A percentile compares a stretch with the other conserved stretches of the same genome.
These are phyloP conservation scores for Zaprionus vittiger DNA, from an alignment of 1,140 invertebrate species.

Conservation along the genomic window DNA sequence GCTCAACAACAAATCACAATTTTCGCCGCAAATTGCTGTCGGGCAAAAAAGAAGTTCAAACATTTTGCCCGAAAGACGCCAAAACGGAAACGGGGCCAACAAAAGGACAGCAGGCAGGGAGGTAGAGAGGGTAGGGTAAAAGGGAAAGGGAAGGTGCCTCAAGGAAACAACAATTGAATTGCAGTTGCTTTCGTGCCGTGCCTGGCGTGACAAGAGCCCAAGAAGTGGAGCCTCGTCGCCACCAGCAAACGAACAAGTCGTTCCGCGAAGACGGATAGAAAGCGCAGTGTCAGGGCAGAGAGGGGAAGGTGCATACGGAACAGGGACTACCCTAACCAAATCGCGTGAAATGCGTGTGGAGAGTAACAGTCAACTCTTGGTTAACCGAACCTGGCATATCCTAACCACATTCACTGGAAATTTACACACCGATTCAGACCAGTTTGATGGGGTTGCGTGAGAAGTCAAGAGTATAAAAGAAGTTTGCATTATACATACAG, in stretches of 20 bases:
- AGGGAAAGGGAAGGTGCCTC: constrained; percentile 7
- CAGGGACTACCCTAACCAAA: constrained; percentile 16
- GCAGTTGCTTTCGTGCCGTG: constrained; percentile 77
- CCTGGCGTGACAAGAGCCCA: constrained; percentile 78
- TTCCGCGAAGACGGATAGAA: background rate
- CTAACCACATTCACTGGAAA: background rate
- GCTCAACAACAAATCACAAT: constrained; percentile 77
- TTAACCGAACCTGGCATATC: constrained; percentile 11
- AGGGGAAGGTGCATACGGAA: background rate
- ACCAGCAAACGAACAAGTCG: constrained; percentile 5
- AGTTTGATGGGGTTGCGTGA: background rate
- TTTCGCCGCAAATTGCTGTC: constrained; percentile 81
- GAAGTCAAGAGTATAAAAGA: background rate
- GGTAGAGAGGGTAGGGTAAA: background rate
- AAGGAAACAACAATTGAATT: constrained; percentile 76
- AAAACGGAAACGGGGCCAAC: constrained; percentile 21
- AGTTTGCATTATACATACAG: too few species aligned
- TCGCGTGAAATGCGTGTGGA: constrained; percentile 57
- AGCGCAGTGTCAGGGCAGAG: background rate
- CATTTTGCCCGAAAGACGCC: constrained; percentile 59
- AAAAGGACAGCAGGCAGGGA: background rate
- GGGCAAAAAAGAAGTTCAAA: constrained; percentile 77
- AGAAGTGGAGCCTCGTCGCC: constrained; percentile 32
- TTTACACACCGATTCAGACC: background rate
- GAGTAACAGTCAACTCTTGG: constrained; percentile 17